phyloP scores from a whole-genome alignment of 2,888 invertebrate genomes.

The Dermolepida albohirtum region DNA sequence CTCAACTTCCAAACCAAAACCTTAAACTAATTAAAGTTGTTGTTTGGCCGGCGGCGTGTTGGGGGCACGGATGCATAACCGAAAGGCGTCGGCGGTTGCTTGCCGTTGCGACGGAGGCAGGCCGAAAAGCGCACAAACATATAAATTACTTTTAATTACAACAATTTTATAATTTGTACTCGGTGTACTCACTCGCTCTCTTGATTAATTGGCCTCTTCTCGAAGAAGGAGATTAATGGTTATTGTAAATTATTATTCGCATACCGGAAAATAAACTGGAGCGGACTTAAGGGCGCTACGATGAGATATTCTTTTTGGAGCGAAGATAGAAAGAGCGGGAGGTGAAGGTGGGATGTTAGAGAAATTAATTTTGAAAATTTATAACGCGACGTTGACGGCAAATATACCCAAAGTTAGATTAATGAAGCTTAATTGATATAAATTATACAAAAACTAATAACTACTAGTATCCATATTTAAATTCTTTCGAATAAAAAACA shows the following conservation, averaged over 20 bases:
- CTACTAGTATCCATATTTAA: no score
- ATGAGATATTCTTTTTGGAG: neutral
- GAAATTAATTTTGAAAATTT: no score
- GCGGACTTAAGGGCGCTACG: constrained; percentile 52
- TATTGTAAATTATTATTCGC: constrained; percentile 62
- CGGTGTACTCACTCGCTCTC: constrained; percentile 53
- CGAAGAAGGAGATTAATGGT: constrained; percentile 59
- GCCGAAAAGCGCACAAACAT: constrained; percentile 57
- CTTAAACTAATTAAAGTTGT: constrained; percentile 61
- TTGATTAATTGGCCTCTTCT: constrained; percentile 62
- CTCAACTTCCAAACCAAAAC: constrained; percentile 19
- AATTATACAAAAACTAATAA: no score
- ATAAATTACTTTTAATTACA: constrained; percentile 66
- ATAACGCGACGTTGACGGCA: no score
- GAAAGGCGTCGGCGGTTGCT: constrained; percentile 43
- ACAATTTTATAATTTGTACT: constrained; percentile 66
- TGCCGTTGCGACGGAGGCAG: neutral
- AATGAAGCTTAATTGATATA: no score
- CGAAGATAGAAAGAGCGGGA: no score
- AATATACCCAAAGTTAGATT: no score
- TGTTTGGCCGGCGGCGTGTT: constrained; percentile 41
- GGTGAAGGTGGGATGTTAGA: no score
- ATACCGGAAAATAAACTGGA: constrained; percentile 57
- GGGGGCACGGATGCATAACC: constrained; percentile 62
- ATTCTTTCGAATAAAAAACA: no score